These are phyloP conservation scores for Megalonaias nervosa DNA, from an alignment of 1,140 invertebrate species.

Conservation along the genomic window DNA sequence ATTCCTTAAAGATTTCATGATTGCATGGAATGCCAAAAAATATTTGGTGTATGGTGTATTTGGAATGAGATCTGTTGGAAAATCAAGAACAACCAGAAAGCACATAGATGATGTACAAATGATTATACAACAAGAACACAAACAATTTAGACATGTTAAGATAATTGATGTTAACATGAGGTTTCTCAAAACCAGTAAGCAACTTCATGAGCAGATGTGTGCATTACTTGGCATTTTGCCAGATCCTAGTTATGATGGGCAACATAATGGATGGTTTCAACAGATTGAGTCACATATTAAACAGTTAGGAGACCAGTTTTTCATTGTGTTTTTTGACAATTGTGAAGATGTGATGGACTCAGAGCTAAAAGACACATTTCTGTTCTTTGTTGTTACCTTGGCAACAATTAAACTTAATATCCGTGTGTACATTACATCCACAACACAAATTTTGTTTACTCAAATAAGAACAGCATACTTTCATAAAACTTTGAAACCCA, in stretches of 20 bases:
- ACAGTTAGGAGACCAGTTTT: background rate
- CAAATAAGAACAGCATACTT: constrained; percentile 2
- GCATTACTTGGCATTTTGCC: too few species aligned
- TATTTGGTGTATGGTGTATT: constrained; percentile 16
- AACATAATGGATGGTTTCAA: too few species aligned
- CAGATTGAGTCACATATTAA: too few species aligned
- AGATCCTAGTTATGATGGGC: too few species aligned
- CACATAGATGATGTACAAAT: background rate
- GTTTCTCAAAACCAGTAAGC: too few species aligned
- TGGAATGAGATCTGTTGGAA: constrained; percentile 21
- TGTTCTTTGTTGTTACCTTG: constrained; percentile 1
- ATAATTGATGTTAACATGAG: too few species aligned
- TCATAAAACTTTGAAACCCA: background rate
- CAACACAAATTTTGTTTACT: constrained; percentile 11
- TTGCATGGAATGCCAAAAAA: too few species aligned
- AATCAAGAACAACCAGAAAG: constrained; percentile 17
- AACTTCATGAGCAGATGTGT: too few species aligned
- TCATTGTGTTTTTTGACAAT: constrained; percentile 19
- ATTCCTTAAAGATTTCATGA: too few species aligned
- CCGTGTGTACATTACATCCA: constrained; percentile 10
- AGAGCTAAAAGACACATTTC: background rate
- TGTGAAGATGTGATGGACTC: constrained; percentile 20
- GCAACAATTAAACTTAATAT: background rate
- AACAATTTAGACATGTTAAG: too few species aligned
- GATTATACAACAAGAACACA: too few species aligned